Evolutionary conservation across 2,113 vertebrate genomes (phyloP).

Genomic region (Dryoscopus gambensis): DNA sequence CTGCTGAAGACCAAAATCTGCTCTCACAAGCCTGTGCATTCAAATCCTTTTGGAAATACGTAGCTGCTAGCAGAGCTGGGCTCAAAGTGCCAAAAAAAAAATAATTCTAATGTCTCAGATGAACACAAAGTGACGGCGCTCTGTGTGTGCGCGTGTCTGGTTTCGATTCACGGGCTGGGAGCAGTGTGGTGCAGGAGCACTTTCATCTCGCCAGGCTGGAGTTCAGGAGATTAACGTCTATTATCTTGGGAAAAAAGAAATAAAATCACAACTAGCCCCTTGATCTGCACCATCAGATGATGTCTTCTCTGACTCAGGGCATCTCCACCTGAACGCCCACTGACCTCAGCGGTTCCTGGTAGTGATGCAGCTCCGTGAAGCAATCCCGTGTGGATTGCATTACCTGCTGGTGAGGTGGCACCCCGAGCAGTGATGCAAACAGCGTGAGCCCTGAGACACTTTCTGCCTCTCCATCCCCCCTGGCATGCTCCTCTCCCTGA

Average conservation of each 20-base stretch:
- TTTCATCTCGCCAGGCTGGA: neutral
- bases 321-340: conserved; percentile 50
- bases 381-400: neutral
- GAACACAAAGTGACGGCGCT: neutral
- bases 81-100: neutral
- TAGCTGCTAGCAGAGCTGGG: neutral
- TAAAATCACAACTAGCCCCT: neutral
- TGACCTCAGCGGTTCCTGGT: conserved; percentile 35
- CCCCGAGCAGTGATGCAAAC: neutral
- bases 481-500: neutral
- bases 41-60: neutral
- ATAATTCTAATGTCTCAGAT: neutral
- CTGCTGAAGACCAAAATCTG: neutral
- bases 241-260: neutral
- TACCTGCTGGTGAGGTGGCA: conserved; percentile 10
- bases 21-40: neutral
- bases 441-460: neutral
- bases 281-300: conserved; percentile 7
- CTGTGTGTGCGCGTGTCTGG: neutral
- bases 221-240: neutral
- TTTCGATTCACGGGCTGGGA: neutral
- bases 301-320: conserved; percentile 42
- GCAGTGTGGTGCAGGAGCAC: neutral
- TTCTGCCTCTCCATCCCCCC: neutral
- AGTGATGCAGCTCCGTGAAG: conserved; percentile 13